Base-by-base conservation (phyloP, 2,797 vertebrate species). In the Chaetodon trifasciatus region DNA sequence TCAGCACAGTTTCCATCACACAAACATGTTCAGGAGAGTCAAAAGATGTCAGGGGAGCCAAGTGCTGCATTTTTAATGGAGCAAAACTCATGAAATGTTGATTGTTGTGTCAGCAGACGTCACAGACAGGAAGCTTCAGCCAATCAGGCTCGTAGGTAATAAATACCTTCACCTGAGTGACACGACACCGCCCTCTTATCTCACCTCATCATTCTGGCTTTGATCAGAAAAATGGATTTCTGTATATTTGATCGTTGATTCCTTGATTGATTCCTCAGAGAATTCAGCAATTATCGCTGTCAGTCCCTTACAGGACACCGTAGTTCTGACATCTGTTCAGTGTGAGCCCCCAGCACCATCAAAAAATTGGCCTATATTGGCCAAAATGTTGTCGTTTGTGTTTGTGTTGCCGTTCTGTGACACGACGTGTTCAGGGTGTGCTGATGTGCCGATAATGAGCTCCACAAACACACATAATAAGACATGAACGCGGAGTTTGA, bases 81-180 rank as follows among this genome's bases (percentile, higher is more conserved):
- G 70, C 32, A 28, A 19, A 44, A 32, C 55, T 74, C 70, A 81
- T 74, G 42, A 75, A 85, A 81, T 71, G 55, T 81, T 81, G 61
- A 81, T 78, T 39, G 52, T 39, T 40, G 32, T 61, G n/a, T 60
- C 24, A 50, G 40, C 16, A 6, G 12, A 3, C n/a, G 4, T 28
- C 50, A 63, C 35, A 56, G 49, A 61, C 19, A 56, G 40, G 40
- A 35, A 4, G 62, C 37, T 42, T 21, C 57, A 32, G 47, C 40
- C 28, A 32, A 32, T 32, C 28, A 32, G 28, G 28, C 28, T 32
- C 28, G 28, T 32, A 32, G 28, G 28, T 32, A 23, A 39, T 24
- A 16, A 13, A 58, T 2, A 17, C 19, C 7, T 35, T 35, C 13
- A 19, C n/a, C 35, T 12, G 15, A 17, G 8, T 23, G 21, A 71